phyloP scores from a whole-genome alignment of 2,797 vertebrate genomes.

The Cottoperca gobio region DNA sequence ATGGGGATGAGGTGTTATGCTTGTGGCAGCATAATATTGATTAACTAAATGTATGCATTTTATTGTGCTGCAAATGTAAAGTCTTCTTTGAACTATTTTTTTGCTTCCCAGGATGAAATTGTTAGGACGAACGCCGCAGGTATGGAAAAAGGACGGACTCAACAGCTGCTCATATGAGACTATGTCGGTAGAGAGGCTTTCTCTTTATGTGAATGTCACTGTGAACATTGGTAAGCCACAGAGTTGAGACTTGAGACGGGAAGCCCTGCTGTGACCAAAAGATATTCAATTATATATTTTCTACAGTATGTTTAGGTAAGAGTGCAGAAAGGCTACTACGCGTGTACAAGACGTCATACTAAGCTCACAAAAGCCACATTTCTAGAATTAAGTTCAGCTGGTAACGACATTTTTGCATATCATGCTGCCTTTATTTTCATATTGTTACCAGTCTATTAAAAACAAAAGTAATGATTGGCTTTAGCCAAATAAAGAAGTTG shows the following conservation, averaged over 20 bases:
- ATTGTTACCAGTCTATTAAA: background rate
- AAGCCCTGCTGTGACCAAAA: constrained; percentile 47
- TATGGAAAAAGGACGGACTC: constrained; percentile 93
- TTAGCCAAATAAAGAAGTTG: background rate
- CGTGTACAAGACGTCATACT: constrained; percentile 10
- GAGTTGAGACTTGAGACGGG: constrained; percentile 39
- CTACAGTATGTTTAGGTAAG: constrained; percentile 13
- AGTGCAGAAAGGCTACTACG: constrained; percentile 5
- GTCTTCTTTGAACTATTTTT: background rate
- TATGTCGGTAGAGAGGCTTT: constrained; percentile 85
- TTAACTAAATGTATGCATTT: background rate
- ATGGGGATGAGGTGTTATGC: background rate
- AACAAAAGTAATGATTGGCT: background rate
- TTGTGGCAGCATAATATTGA: background rate
- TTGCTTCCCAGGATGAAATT: constrained; percentile 88
- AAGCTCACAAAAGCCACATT: constrained; percentile 19
- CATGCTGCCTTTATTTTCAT: constrained; percentile 7
- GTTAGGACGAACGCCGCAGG: constrained; percentile 84
- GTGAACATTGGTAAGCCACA: constrained; percentile 88
- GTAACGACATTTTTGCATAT: constrained; percentile 40
- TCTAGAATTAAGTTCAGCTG: background rate
- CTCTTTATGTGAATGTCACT: constrained; percentile 92
- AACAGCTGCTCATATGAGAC: constrained; percentile 91
- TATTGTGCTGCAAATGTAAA: background rate
- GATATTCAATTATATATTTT: constrained; percentile 18